Percentiles rank a stretch among this genome's conserved stretches.
Evolutionary conservation across 2,113 vertebrate species (phyloP).

Genomic region (Ceyx cyanopectus): DNA sequence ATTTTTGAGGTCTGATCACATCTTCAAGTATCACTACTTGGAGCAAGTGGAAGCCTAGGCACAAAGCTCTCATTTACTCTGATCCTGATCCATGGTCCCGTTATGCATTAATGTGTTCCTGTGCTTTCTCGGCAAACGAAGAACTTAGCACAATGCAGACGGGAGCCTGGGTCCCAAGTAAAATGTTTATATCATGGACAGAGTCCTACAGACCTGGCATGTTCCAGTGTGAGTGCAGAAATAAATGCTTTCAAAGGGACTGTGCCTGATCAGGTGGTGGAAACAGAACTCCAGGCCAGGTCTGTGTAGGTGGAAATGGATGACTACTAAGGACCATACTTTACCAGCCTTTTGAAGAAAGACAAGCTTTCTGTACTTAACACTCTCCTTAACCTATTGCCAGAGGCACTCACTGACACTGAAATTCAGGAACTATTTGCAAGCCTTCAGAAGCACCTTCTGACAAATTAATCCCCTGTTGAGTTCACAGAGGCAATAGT

Average conservation of each 20-base stretch:
- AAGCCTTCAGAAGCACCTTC: background rate
- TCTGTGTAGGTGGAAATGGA: background rate
- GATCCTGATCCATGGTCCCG: background rate
- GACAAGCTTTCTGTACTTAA: background rate
- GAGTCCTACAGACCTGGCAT: background rate
- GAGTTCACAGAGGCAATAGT: background rate
- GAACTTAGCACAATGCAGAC: background rate
- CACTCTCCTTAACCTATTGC: background rate
- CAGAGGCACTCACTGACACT: background rate
- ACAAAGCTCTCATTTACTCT: background rate
- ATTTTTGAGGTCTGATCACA: background rate
- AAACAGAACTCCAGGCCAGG: background rate
- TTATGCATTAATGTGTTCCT: background rate
- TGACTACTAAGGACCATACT: background rate
- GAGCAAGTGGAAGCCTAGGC: background rate
- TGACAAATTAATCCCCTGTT: background rate
- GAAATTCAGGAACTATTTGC: conserved; percentile 5
- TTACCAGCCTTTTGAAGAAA: background rate
- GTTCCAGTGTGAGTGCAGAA: background rate
- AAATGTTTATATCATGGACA: background rate
- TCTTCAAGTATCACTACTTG: background rate
- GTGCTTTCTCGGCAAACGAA: background rate
- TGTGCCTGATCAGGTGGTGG: background rate
- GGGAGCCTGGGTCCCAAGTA: background rate
- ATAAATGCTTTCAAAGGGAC: background rate